Evolutionary conservation across 2,797 vertebrate species (phyloP), one percentile per base, ranked within the genome.

Genomic region (Carcharodon carcharias): DNA sequence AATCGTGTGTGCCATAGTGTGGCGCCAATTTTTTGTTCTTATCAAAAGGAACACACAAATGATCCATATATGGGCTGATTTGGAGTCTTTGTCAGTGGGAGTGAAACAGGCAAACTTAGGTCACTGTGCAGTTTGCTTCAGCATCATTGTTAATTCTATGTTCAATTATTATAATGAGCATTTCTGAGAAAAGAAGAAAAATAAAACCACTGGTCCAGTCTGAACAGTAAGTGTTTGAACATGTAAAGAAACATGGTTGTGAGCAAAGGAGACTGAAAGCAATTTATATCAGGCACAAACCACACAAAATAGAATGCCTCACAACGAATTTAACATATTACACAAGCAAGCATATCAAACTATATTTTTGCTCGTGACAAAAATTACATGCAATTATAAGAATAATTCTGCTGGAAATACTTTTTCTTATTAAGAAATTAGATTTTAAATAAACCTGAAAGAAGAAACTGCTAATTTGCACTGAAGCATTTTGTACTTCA

Each of bases 201-300:
- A 89, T 89, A 56, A 89, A 89, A 31, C 26, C 28, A 89, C 87
- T 28, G 56, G 12, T 89, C 31, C 50, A 31, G 26, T 56, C 87
- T 31, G 54, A 89, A 89, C 87, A 89, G 87, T 50, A 50, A 87
- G 82, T 87, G 82, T 28, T 89, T 4, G 87, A 89, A 89, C 87
- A 11, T 89, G 35, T 85, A 56, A 8, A 56, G 58, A 89, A 58
- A 31, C 85, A 88, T 54, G 12, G 54, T 58, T 31, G 54, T 89
- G 23, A 89, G 54, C 50, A 0, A 56, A 89, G 54, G 26, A 89
- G 31, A 31, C 54, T 71, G 69, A 58, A 89, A 56, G 87, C 50
- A 56, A 89, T 89, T 87, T 89, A 89, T 58, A 56, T 89, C 50
- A 89, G 87, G 26, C 87, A 89, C 87, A 89, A 89, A 31, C 87